These are phyloP conservation scores for Thamnophis sirtalis DNA, from an alignment of 2,113 vertebrate species.

Conservation along the genomic window DNA sequence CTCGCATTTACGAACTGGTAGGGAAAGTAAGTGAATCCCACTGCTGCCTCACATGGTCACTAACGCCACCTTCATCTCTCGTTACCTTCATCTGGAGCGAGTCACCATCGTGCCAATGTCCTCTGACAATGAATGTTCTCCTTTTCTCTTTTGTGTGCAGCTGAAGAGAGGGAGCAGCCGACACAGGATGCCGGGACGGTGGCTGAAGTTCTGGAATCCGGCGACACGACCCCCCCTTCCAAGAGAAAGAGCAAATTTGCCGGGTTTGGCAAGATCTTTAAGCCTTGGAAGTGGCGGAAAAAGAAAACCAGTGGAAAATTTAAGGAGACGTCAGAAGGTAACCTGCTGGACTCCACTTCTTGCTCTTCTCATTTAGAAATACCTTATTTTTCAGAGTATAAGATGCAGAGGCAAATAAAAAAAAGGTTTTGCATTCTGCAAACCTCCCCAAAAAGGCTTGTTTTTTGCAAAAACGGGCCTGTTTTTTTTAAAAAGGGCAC, in stretches of 20 bases:
- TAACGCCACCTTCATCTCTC: background rate
- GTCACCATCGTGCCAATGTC: background rate
- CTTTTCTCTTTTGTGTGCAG: constrained; percentile 37
- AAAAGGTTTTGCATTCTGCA: too few relatives aligned
- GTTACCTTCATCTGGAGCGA: background rate
- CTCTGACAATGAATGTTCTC: background rate
- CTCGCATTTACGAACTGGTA: too few relatives aligned
- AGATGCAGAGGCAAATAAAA: too few relatives aligned
- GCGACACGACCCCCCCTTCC: constrained; percentile 83
- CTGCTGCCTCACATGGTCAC: too few relatives aligned
- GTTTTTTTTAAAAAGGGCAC: too few relatives aligned
- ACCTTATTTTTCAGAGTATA: too few relatives aligned
- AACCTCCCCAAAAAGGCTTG: too few relatives aligned
- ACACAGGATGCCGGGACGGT: constrained; percentile 68
- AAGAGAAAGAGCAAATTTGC: constrained; percentile 97
- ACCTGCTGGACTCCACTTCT: background rate
- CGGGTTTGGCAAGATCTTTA: constrained; percentile 95
- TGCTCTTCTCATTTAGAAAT: background rate
- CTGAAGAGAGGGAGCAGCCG: constrained; percentile 81
- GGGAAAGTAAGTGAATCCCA: too few relatives aligned
- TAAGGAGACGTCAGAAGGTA: constrained; percentile 95
- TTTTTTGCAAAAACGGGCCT: too few relatives aligned
- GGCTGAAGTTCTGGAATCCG: constrained; percentile 79
- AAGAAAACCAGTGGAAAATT: constrained; percentile 98
- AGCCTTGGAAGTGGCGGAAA: constrained; percentile 99